phyloP scores from a whole-genome alignment of 2,113 vertebrate species.

The Heterotilapia buettikoferi region DNA sequence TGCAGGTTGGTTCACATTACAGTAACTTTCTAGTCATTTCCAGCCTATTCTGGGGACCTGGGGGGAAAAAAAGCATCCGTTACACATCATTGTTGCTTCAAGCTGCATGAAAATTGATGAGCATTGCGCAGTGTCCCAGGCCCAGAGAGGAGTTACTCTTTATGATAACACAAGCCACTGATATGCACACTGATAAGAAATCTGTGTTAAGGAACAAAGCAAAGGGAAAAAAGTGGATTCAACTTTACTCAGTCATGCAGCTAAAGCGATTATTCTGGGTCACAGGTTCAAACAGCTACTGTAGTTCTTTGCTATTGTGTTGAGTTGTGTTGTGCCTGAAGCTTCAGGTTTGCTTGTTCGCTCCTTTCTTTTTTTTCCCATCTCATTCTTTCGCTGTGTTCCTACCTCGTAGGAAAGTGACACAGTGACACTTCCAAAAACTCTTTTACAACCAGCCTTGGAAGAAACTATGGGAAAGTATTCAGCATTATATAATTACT shows the following conservation, averaged over 20 bases:
- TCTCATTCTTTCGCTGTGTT: background rate
- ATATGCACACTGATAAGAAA: constrained; percentile 11
- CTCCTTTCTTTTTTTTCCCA: background rate
- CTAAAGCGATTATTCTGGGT: constrained; percentile 40
- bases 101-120: constrained; percentile 21
- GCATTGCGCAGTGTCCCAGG: background rate
- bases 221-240: background rate
- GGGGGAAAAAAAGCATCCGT: fast-evolving
- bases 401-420: background rate
- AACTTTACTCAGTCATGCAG: background rate
- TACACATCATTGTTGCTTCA: background rate
- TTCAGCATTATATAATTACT: background rate
- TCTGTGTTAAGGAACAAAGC: background rate
- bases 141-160: background rate
- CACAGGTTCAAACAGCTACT: constrained; percentile 19
- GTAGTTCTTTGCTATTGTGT: constrained; percentile 1
- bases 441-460: background rate
- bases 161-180: background rate
- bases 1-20: background rate
- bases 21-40: background rate
- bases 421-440: background rate
- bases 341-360: background rate
- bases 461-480: background rate
- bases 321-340: background rate
- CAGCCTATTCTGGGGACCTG: background rate